Evolutionary conservation across 2,888 invertebrate genomes (phyloP).

Genomic region (Andrena flavipes): DNA sequence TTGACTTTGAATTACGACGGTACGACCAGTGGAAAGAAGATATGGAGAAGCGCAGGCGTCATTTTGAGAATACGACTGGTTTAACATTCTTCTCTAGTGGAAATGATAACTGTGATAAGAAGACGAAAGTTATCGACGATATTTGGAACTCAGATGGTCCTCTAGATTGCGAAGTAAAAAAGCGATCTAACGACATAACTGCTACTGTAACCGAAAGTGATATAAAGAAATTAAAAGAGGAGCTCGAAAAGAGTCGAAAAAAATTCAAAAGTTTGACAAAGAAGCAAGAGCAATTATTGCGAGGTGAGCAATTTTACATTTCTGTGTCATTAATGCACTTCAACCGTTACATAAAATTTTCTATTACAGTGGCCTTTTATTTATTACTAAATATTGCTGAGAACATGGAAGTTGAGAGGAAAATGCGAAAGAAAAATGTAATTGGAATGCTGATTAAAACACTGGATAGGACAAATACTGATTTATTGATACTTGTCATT

Average conservation of each 20-base stretch:
- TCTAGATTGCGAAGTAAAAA: constrained; percentile 80
- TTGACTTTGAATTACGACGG: constrained; percentile 96
- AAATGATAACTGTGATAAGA: constrained; percentile 79
- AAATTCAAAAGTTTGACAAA: constrained; percentile 93
- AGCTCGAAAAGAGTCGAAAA: constrained; percentile 91
- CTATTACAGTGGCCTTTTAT: constrained; percentile 92
- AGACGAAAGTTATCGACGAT: constrained; percentile 79
- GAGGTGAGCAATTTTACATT: constrained; percentile 85
- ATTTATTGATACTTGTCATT: constrained; percentile 94
- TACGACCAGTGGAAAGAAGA: constrained; percentile 97
- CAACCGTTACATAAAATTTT: constrained; percentile 31
- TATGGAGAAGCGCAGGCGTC: constrained; percentile 86
- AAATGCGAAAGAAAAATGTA: constrained; percentile 97
- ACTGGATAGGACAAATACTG: constrained; percentile 95
- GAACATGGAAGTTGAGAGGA: constrained; percentile 97
- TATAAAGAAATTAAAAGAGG: constrained; percentile 87
- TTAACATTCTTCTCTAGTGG: constrained; percentile 78
- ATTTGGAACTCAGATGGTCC: constrained; percentile 82
- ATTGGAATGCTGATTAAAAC: constrained; percentile 94
- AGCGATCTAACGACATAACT: constrained; percentile 75
- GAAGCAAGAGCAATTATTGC: constrained; percentile 96
- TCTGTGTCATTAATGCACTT: constrained; percentile 11
- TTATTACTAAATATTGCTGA: constrained; percentile 97
- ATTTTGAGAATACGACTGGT: constrained; percentile 84
- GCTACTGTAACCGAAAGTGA: constrained; percentile 76